Conservation (phyloP, 2,797 vertebrate genomes). For the Sebastes vulpes region DNA sequence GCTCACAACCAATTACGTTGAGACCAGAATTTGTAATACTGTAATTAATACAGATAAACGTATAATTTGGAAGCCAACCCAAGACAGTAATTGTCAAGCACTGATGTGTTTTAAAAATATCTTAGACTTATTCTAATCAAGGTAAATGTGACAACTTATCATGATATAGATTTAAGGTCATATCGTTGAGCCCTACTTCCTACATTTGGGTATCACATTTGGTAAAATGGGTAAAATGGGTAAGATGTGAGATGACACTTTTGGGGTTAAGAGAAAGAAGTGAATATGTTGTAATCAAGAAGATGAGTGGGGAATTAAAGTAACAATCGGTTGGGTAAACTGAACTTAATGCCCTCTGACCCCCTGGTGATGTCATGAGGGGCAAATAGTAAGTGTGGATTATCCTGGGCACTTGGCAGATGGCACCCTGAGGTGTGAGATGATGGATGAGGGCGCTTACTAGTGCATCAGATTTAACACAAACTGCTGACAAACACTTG, state of each 20-base stretch:
- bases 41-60: not conserved
- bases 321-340: not conserved
- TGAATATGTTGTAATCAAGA: not conserved
- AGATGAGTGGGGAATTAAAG: conserved; percentile 20
- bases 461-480: conserved; percentile 17
- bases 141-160: not conserved
- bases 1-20: not conserved
- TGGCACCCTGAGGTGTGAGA: conserved; percentile 35
- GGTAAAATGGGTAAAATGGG: not conserved
- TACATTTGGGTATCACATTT: not conserved
- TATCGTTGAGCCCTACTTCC: not conserved
- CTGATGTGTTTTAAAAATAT: not conserved
- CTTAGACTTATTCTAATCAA: not conserved
- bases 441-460: conserved; percentile 10
- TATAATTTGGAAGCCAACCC: not conserved
- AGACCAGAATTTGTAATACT: not conserved
- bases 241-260: too few species aligned
- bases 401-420: conserved; percentile 47
- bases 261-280: not conserved
- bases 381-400: conserved; percentile 53
- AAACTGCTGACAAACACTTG: conserved; percentile 24
- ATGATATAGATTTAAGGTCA: not conserved
- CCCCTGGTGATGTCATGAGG: conserved; percentile 26
- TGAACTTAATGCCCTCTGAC: conserved; percentile 6
- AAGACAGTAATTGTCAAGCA: not conserved